phyloP scores from a whole-genome alignment of 2,113 vertebrate species.

The Hippopotamus amphibius region DNA sequence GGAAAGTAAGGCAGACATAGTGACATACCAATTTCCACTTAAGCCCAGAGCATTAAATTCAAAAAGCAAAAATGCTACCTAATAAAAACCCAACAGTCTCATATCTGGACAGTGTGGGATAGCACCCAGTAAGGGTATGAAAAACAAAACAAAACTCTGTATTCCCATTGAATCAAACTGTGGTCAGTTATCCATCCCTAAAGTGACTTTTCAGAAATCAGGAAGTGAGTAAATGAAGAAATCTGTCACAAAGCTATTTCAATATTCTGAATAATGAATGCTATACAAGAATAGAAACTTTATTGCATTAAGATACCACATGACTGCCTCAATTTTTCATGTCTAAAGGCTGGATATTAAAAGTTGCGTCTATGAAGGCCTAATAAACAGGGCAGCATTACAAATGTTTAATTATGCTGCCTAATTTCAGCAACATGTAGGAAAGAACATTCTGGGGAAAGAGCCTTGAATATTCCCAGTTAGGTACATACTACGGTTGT shows the following conservation, averaged over 20 bases:
- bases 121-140: neutral
- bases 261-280: constrained; percentile 26
- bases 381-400: neutral
- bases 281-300: neutral
- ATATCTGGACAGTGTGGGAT: neutral
- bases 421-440: neutral
- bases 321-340: neutral
- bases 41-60: neutral
- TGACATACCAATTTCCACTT: neutral
- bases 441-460: neutral
- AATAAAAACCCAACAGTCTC: neutral
- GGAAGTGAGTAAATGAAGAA: constrained; percentile 39
- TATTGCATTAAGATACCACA: neutral
- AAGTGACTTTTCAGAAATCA: constrained; percentile 39
- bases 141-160: neutral
- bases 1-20: neutral
- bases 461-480: neutral
- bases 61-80: neutral
- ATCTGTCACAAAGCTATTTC: constrained; percentile 8
- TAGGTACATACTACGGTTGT: neutral
- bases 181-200: neutral
- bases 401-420: neutral
- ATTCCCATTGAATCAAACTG: neutral
- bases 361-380: neutral
- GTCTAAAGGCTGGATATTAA: neutral